Evolutionary conservation across 2,113 vertebrate genomes (phyloP), one percentile per base, ranked within the genome.

Genomic region (Bubo scandiacus): DNA sequence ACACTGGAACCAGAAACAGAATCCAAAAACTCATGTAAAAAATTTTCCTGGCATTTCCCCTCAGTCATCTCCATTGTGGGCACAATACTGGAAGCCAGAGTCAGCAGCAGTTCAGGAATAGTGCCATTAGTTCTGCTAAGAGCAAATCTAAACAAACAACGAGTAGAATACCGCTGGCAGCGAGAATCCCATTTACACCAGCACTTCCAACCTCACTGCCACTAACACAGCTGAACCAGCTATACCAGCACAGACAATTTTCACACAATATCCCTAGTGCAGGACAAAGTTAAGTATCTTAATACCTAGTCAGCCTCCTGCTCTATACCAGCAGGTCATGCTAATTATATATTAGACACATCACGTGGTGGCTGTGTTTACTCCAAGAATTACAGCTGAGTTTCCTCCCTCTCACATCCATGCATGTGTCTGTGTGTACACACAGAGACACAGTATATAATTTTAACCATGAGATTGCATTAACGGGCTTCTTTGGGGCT

Each of bases 311-410:
- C 92, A 92, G 90, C 38, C 94, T 93, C 91, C 77, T 87, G 94
- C 91, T 80, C 92, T 11, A n/a, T 8, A 67, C 81, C 91, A 94
- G 86, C 73, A 95, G 94, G 95, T 94, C 96, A 77, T 34, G 94
- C 96, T 95, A 96, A 97, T 97, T 96, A 97, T 97, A 97, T n/a
- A 74, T 91, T 6, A 86, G 91, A 58, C 14, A 1, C 52, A 92
- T 96, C 96, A 97, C 93, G 16, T 96, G 96, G 86, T 42, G 81
- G 73, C 89, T 92, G 38, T 97, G 94, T 97, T 97, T 97, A 97
- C 94, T 94, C 81, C 89, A 57, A 70, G 97, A 75, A 81, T 51
- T 68, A 88, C 91, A 89, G 94, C 80, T 1, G 38, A 79, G 89
- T 29, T 91, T 92, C 96, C 92, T 96, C 65, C 73, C 75, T 90